Conservation (phyloP, 2,113 vertebrate species). For the Perognathus longimembris region DNA sequence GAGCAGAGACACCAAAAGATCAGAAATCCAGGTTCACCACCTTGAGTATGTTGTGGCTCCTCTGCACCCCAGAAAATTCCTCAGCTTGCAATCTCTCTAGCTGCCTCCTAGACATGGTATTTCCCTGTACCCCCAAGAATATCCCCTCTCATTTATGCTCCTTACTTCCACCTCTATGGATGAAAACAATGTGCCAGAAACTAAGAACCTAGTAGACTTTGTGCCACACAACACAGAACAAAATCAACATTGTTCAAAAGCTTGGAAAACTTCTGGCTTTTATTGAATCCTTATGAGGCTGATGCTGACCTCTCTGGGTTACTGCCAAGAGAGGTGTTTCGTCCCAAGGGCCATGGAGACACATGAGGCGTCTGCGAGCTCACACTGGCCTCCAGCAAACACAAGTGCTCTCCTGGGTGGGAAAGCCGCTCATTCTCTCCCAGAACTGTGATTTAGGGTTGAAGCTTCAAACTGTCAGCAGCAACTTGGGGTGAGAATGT, state of each 20-base stretch:
- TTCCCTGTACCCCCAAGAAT: not conserved
- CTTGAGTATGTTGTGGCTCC: not conserved
- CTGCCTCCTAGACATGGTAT: too few relatives aligned
- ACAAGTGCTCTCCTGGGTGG: constrained; percentile 1
- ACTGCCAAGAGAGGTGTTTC: constrained; percentile 42
- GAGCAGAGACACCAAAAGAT: not conserved
- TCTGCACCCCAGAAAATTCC: not conserved
- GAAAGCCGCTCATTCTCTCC: constrained; percentile 46
- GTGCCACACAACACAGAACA: not conserved
- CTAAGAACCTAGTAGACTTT: not conserved
- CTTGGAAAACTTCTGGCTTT: not conserved
- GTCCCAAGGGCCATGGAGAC: constrained; percentile 20
- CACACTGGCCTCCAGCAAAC: not conserved
- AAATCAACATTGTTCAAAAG: not conserved
- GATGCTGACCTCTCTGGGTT: constrained; percentile 6
- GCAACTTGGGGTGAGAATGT: constrained; percentile 51
- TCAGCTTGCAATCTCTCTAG: not conserved
- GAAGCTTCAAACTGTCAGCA: constrained; percentile 61
- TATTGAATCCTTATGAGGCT: constrained; percentile 1
- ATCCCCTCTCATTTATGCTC: not conserved
- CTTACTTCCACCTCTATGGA: not conserved
- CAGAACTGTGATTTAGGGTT: constrained; percentile 60
- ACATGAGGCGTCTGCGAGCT: constrained; percentile 36
- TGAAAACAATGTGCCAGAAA: not conserved
- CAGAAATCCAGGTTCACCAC: not conserved